Evolutionary conservation across 2,797 vertebrate genomes (phyloP), one percentile per base, ranked within the genome.

Genomic region (Neosalanx taihuensis): DNA sequence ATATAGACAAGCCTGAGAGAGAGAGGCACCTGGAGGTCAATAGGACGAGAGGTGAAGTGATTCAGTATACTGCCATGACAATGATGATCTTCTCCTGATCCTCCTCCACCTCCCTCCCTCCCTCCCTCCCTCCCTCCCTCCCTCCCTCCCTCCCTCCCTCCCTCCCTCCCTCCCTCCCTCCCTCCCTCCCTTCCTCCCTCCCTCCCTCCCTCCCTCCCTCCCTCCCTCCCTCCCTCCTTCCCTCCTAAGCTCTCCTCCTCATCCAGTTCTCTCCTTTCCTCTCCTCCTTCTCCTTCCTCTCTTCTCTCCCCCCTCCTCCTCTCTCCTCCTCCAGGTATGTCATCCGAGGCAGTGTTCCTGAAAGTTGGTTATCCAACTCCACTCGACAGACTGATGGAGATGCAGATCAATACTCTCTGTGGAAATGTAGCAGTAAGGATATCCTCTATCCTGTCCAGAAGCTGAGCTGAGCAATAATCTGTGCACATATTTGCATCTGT

Each of bases 371-470:
- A 37, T 37, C 6, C 35, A 37, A 37, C 31, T 51, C 53, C 53
- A 59, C 10, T 41, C 7, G 58, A 59, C 65, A 37, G 70, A 64
- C n/a, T 4, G 18, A 65, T 66, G 31, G 30, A 37, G 30, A 67
- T 72, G 64, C 53, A 60, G 65, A 67, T 72, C 56, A 53, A 60
- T 67, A 30, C 26, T 20, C 56, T 66, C 35, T 18, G 26, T 67
- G 63, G 20, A 67, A 72, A 15, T 72, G 71, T 56, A 10, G 18
- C 20, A 18, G 17, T 20, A 60, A 9, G 26, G 56, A 72, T 66
- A 72, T 60, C 23, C 15, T n/a, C 64, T 51, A 37, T 66, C 71
- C 71, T 49, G 13, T 46, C 3, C 53, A 56, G 33, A 53, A 59
- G 56, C 71, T 6, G 9, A 67, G 64, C 35, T 59, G 29, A 61